Conservation (phyloP, 2,797 vertebrate genomes). For the Eremophila alpestris region DNA sequence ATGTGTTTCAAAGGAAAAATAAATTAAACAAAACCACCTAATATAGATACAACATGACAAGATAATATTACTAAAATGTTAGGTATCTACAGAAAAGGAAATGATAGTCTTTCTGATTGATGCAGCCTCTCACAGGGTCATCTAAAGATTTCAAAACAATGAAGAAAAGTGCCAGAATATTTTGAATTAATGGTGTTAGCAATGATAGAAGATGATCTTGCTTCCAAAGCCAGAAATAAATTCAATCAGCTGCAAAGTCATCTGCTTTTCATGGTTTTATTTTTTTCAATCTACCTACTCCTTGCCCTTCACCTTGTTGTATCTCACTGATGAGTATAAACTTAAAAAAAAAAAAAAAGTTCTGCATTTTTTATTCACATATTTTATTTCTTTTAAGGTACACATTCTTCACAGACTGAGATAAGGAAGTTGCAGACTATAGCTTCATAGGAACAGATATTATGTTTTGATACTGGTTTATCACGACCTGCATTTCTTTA, state of each 20-base stretch:
- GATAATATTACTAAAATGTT: not conserved
- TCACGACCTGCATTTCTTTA: not conserved
- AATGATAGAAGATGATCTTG: not conserved
- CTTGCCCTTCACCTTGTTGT: not conserved
- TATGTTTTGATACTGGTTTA: not conserved
- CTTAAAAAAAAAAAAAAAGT: not conserved
- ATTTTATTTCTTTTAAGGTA: not conserved
- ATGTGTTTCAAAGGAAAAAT: not conserved
- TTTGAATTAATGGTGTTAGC: slow-evolving; percentile 25
- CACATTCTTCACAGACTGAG: not conserved
- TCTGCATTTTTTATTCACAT: not conserved
- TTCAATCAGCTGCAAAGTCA: not conserved
- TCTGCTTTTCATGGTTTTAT: not conserved
- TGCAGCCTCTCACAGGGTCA: not conserved
- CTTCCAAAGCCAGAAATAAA: slow-evolving; percentile 28
- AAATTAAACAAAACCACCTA: not conserved
- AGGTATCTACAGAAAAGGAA: slow-evolving; percentile 1
- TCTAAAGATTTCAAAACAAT: slow-evolving; percentile 43
- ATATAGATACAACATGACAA: slow-evolving; percentile 3
- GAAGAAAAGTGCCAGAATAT: slow-evolving; percentile 25
- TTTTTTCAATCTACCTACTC: not conserved
- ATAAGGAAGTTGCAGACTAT: not conserved
- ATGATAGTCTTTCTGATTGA: not conserved
- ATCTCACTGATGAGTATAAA: not conserved
- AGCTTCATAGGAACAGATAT: not conserved